These are phyloP conservation scores for Diabrotica virgifera DNA, from an alignment of 1,140 invertebrate species.

Conservation along the genomic window DNA sequence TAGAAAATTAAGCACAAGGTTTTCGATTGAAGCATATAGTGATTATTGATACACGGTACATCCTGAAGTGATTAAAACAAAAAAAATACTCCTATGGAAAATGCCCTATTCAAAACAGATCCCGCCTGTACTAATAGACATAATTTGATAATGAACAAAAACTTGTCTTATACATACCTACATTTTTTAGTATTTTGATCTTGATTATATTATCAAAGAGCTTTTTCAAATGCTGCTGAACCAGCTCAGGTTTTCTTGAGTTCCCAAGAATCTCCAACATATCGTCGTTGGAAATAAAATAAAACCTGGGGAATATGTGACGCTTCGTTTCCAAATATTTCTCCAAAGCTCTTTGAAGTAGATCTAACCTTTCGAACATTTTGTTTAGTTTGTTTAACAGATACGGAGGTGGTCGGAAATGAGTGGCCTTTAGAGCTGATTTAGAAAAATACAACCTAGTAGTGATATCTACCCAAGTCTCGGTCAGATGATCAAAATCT, in stretches of 20 bases:
- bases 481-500: constrained; percentile 70
- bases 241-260: constrained; percentile 74
- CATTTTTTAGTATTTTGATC: constrained; percentile 58
- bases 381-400: constrained; percentile 61
- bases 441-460: constrained; percentile 55
- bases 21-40: too few species aligned
- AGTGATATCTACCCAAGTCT: constrained; percentile 71
- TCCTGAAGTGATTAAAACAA: too few species aligned
- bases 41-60: too few species aligned
- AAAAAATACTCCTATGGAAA: too few species aligned
- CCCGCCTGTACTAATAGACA: neutral
- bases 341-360: constrained; percentile 71
- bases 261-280: constrained; percentile 80
- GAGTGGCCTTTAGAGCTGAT: constrained; percentile 57
- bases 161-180: neutral
- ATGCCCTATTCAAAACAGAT: too few species aligned
- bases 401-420: constrained; percentile 55
- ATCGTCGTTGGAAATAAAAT: constrained; percentile 89
- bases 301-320: constrained; percentile 78
- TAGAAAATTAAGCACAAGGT: too few species aligned
- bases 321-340: constrained; percentile 82
- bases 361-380: constrained; percentile 64
- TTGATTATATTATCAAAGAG: constrained; percentile 81
- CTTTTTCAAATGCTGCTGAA: constrained; percentile 81
- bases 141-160: constrained; percentile 8